Percentiles rank a stretch among this genome's conserved stretches.
Conservation (phyloP, 1,140 invertebrate species). For the Saxidomus purpurata region DNA sequence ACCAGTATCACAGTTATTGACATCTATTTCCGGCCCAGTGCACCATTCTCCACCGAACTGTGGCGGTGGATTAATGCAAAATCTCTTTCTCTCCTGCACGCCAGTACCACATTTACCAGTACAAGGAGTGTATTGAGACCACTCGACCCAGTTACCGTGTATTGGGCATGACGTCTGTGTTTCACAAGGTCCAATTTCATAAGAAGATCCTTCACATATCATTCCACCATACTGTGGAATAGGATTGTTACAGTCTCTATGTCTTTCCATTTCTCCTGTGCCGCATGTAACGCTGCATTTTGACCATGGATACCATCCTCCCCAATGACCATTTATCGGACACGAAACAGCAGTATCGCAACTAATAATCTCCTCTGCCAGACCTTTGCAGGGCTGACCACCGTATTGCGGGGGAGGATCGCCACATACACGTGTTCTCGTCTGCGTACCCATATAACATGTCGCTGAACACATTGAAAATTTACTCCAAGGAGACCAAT, state of each 20-base stretch:
- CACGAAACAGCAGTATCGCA: slow-evolving; percentile 59
- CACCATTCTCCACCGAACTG: slow-evolving; percentile 48
- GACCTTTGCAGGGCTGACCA: slow-evolving; percentile 69
- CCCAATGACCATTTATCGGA: slow-evolving; percentile 81
- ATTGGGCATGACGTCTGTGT: slow-evolving; percentile 45
- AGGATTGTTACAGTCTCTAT: slow-evolving; percentile 80
- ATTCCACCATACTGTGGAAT: slow-evolving; percentile 88
- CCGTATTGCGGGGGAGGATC: slow-evolving; percentile 72
- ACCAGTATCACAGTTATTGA: slow-evolving; percentile 34
- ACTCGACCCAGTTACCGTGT: slow-evolving; percentile 89
- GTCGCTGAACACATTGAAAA: slow-evolving; percentile 66
- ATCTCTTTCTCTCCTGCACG: background rate
- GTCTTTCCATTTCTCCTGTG: slow-evolving; percentile 66
- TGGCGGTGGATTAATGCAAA: slow-evolving; percentile 38
- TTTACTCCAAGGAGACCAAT: slow-evolving; percentile 72
- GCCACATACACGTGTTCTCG: slow-evolving; percentile 66
- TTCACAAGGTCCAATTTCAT: slow-evolving; percentile 57
- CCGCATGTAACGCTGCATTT: slow-evolving; percentile 85
- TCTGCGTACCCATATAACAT: slow-evolving; percentile 68
- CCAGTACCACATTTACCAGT: slow-evolving; percentile 89
- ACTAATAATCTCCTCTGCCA: slow-evolving; percentile 26
- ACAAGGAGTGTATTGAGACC: slow-evolving; percentile 89
- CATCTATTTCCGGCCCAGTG: background rate
- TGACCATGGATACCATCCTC: slow-evolving; percentile 80
- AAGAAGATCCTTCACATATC: slow-evolving; percentile 89